phyloP scores from a whole-genome alignment of 2,113 vertebrate genomes.

The Australoheros scitulus region DNA sequence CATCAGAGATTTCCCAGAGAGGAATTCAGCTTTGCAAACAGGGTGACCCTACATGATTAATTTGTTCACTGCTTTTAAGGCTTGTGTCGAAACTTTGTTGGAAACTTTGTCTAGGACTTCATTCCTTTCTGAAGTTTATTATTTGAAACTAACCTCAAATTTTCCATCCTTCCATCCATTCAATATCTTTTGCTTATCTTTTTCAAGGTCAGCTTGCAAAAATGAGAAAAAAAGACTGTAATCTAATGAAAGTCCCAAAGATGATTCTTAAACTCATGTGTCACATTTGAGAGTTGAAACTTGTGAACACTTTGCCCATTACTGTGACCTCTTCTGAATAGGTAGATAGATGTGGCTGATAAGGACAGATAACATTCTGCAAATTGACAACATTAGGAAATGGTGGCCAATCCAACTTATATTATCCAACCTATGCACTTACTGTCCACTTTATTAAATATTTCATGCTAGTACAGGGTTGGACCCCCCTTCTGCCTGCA shows the following conservation, averaged over 20 bases:
- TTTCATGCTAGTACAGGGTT: too few species aligned
- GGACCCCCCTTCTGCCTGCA: neutral
- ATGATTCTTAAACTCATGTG: neutral
- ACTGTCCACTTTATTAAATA: too few species aligned
- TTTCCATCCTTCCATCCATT: neutral
- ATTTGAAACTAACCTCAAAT: neutral
- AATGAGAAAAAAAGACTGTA: neutral
- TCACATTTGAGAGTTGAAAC: neutral
- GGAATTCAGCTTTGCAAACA: slow-evolving; percentile 24
- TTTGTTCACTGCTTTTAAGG: slow-evolving; percentile 9
- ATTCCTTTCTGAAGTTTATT: neutral
- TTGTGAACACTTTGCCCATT: too few species aligned
- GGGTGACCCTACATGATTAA: slow-evolving; percentile 22
- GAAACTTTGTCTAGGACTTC: neutral
- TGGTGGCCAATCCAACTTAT: too few species aligned
- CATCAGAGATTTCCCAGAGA: slow-evolving; percentile 25
- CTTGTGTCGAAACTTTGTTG: slow-evolving; percentile 22
- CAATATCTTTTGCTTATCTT: too few species aligned
- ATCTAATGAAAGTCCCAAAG: neutral
- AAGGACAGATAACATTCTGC: too few species aligned
- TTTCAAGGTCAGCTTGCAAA: too few species aligned
- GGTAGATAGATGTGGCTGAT: too few species aligned
- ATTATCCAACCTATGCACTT: too few species aligned
- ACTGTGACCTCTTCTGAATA: neutral
- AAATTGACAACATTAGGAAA: too few species aligned